Evolutionary conservation across 2,113 vertebrate genomes (phyloP).

Genomic region (Nothocercus julius): DNA sequence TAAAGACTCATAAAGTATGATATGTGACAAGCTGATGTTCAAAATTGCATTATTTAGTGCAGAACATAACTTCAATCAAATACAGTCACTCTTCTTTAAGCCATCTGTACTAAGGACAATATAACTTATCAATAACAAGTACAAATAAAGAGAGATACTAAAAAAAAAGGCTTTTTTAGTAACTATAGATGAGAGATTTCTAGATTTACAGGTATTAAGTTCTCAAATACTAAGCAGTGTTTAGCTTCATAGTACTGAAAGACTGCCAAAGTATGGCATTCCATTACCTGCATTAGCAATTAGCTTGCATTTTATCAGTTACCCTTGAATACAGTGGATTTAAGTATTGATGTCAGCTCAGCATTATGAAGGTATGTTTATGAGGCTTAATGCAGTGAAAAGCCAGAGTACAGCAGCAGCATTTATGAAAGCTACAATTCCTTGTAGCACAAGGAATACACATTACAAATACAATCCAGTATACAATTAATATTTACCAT

Average conservation of each 20-base stretch:
- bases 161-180: conserved; percentile 9
- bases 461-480: conserved; percentile 20
- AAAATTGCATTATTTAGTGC: background rate
- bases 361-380: conserved; percentile 36
- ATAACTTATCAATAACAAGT: background rate
- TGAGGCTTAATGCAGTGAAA: conserved; percentile 49
- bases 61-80: background rate
- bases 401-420: conserved; percentile 48
- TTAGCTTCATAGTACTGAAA: conserved; percentile 39
- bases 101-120: background rate
- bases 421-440: conserved; percentile 13
- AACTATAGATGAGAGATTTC: conserved; percentile 47
- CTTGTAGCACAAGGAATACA: conserved; percentile 34
- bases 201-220: conserved; percentile 51
- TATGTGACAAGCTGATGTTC: background rate
- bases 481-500: background rate
- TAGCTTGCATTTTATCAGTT: conserved; percentile 53
- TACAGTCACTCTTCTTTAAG: background rate
- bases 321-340: conserved; percentile 34
- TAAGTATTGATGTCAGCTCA: conserved; percentile 21
- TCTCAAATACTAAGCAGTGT: conserved; percentile 45
- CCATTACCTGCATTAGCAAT: conserved; percentile 49
- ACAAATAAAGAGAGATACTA: background rate
- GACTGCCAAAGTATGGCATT: background rate
- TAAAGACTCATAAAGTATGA: background rate